A percentile compares a stretch with the other conserved stretches of the same genome.
These are phyloP conservation scores for Drosophila subobscura DNA, from an alignment of 1,140 invertebrate genomes.

Conservation along the genomic window DNA sequence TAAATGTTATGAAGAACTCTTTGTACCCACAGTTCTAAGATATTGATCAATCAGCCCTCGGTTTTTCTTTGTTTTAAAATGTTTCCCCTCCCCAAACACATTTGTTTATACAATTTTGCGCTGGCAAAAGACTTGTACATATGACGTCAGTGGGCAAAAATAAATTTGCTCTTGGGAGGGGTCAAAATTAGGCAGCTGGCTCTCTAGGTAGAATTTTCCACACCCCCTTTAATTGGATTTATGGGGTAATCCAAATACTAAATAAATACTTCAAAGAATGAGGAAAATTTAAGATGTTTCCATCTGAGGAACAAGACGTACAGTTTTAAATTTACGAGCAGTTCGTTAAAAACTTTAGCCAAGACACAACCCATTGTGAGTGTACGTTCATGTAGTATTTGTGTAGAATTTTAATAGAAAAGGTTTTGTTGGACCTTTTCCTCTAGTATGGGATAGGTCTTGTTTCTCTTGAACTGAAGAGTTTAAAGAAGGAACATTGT, in stretches of 20 bases:
- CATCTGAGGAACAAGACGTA: neutral
- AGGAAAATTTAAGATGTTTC: slow-evolving; percentile 17
- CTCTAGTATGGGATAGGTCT: too few relatives aligned
- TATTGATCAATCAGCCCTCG: slow-evolving; percentile 12
- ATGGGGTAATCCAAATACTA: slow-evolving; percentile 5
- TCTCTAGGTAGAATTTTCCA: slow-evolving; percentile 11
- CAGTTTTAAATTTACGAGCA: slow-evolving; percentile 7
- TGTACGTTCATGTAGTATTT: neutral
- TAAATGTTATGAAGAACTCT: neutral
- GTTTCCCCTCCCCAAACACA: slow-evolving; percentile 20
- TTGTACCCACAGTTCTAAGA: neutral
- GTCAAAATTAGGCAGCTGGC: slow-evolving; percentile 44
- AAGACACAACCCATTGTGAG: slow-evolving; percentile 8
- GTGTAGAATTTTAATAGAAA: too few relatives aligned
- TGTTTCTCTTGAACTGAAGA: too few relatives aligned
- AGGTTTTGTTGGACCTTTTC: too few relatives aligned
- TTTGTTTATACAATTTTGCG: slow-evolving; percentile 43
- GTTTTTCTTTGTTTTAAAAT: slow-evolving; percentile 6
- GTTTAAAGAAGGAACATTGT: too few relatives aligned
- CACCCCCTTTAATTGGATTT: slow-evolving; percentile 17
- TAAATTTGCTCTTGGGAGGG: slow-evolving; percentile 50
- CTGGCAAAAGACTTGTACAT: slow-evolving; percentile 4
- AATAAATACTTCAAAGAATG: slow-evolving; percentile 27
- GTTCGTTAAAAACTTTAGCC: slow-evolving; percentile 30
- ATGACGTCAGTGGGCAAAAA: slow-evolving; percentile 59